phyloP scores from a whole-genome alignment of 2,113 vertebrate species.

The Cacatua alba region DNA sequence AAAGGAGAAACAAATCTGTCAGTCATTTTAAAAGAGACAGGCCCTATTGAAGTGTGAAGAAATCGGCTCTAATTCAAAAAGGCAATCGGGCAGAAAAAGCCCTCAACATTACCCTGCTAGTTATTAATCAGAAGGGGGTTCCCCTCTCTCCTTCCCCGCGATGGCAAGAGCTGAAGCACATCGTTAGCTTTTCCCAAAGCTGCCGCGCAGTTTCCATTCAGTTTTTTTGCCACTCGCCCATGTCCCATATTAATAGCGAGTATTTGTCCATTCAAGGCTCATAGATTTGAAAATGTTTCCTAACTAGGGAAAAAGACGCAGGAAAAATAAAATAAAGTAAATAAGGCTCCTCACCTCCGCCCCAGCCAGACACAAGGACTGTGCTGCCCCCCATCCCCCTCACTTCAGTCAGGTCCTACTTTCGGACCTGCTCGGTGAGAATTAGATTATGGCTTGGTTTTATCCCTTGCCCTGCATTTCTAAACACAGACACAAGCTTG shows the following conservation, averaged over 20 bases:
- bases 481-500: not conserved
- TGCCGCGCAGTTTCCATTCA: constrained; percentile 71
- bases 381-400: not conserved
- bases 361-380: not conserved
- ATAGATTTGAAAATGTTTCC: constrained; percentile 70
- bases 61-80: constrained; percentile 90
- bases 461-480: not conserved
- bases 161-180: constrained; percentile 68
- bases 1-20: constrained; percentile 83
- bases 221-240: constrained; percentile 75
- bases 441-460: constrained; percentile 53
- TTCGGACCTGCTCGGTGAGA: constrained; percentile 45
- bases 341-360: not conserved
- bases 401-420: constrained; percentile 32
- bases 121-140: constrained; percentile 85
- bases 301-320: not conserved
- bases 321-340: not conserved
- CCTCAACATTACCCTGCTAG: constrained; percentile 87
- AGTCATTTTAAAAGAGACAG: constrained; percentile 93
- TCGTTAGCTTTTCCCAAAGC: constrained; percentile 70
- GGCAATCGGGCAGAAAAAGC: constrained; percentile 88
- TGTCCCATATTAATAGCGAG: constrained; percentile 71
- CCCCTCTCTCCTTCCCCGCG: constrained; percentile 61
- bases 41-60: constrained; percentile 91
- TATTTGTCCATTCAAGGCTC: constrained; percentile 75